Evolutionary conservation across 2,797 vertebrate species (phyloP).

Genomic region (Characodon lateralis): DNA sequence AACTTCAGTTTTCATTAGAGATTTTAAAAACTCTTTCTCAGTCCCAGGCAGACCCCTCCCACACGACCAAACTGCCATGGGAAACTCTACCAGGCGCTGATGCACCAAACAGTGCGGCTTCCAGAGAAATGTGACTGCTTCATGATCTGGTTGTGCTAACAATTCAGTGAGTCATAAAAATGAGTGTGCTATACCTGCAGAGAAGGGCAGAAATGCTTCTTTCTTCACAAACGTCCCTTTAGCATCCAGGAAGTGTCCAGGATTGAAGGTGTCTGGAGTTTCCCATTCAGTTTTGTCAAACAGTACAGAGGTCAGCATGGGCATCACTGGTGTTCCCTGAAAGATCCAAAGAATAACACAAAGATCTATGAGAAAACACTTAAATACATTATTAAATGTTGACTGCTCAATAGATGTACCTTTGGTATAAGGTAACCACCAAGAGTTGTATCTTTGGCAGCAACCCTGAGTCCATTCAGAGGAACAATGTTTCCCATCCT

Average conservation of each 20-base stretch:
- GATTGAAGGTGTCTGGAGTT: conserved; percentile 85
- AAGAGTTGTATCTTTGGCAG: conserved; percentile 69
- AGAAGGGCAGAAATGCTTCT: conserved; percentile 85
- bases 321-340: conserved; percentile 77
- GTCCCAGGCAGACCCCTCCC: not conserved
- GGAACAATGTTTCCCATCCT: conserved; percentile 84
- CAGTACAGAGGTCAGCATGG: conserved; percentile 83
- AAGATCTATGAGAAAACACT: not conserved
- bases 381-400: not conserved
- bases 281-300: conserved; percentile 86
- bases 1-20: not conserved
- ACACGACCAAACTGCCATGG: not conserved
- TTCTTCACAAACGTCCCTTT: conserved; percentile 83
- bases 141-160: not conserved
- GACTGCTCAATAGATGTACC: conserved; percentile 59
- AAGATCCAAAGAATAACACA: not conserved
- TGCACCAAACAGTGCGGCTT: no score
- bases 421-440: conserved; percentile 83
- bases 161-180: not conserved
- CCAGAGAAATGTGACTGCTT: no score
- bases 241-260: conserved; percentile 84
- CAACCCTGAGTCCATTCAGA: conserved; percentile 70
- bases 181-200: conserved; percentile 71
- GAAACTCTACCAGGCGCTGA: no score
- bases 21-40: not conserved